phyloP scores from a whole-genome alignment of 1,140 invertebrate species.

The Euura saliciscinereae region DNA sequence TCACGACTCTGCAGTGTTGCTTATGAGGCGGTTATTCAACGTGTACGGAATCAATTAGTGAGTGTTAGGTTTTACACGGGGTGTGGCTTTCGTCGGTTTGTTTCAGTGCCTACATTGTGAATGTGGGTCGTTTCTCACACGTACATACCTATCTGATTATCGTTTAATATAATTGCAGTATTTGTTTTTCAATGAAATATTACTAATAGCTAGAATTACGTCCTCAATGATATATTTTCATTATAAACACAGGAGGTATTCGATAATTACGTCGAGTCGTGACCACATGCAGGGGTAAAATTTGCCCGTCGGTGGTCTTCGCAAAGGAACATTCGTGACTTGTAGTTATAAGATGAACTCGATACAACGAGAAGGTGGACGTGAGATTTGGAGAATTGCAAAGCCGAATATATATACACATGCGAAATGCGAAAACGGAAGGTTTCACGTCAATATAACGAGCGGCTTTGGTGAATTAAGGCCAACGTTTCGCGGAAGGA shows the following conservation, averaged over 20 bases:
- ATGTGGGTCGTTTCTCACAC: background rate
- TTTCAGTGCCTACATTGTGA: background rate
- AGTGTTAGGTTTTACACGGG: background rate
- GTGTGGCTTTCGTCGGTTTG: background rate
- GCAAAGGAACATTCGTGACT: background rate
- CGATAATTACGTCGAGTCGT: no score
- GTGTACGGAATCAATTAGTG: background rate
- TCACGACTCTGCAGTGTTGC: no score
- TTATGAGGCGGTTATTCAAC: background rate
- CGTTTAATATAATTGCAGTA: no score
- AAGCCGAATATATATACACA: no score
- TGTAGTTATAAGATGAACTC: background rate
- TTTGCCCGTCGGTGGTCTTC: background rate
- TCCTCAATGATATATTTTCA: no score
- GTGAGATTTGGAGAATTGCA: background rate
- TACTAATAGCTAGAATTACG: no score
- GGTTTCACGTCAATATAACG: slow-evolving; percentile 3
- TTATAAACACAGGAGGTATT: no score
- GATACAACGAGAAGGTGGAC: background rate
- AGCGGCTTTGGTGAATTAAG: slow-evolving; percentile 2
- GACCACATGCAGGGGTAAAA: no score
- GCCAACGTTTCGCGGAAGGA: background rate
- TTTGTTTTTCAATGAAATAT: no score
- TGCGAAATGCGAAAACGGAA: background rate
- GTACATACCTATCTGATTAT: background rate